A percentile compares a stretch with the other conserved stretches of the same genome.
phyloP scores from a whole-genome alignment of 2,797 vertebrate genomes.

The Meriones psammophilus region DNA sequence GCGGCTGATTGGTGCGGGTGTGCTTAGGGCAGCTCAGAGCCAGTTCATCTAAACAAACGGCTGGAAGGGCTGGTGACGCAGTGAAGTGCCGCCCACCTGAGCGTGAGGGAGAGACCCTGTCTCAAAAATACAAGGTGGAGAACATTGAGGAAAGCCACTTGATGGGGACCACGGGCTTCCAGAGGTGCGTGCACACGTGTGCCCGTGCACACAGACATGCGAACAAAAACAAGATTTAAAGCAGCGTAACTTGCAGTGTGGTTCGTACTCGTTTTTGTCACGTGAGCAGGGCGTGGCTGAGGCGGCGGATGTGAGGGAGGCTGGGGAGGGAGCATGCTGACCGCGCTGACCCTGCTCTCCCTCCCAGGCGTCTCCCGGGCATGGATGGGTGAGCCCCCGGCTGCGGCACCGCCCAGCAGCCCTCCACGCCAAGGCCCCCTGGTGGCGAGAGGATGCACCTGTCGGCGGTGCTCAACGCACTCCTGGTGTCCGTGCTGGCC shows the following conservation, averaged over 20 bases:
- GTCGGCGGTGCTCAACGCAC: conserved; percentile 94
- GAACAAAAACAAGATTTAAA: background rate
- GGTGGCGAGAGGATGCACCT: conserved; percentile 94
- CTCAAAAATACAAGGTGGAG: background rate
- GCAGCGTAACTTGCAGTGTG: background rate
- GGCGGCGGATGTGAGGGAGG: background rate
- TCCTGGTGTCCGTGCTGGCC: conserved; percentile 95
- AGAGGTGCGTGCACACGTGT: background rate
- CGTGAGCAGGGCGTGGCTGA: background rate
- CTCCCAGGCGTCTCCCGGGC: conserved; percentile 77
- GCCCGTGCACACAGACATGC: background rate
- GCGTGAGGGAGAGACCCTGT: background rate
- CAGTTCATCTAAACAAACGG: background rate
- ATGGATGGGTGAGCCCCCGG: conserved; percentile 85
- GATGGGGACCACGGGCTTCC: background rate
- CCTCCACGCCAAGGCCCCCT: conserved; percentile 88
- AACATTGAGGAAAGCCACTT: background rate
- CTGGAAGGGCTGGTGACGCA: background rate
- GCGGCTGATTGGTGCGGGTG: background rate
- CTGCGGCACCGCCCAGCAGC: conserved; percentile 68
- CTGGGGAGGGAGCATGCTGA: no score
- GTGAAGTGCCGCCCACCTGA: background rate
- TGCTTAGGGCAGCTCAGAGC: background rate
- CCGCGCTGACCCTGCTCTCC: conserved; percentile 12
- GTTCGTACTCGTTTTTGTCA: background rate